A percentile compares a stretch with the other conserved stretches of the same genome.
Conservation (phyloP, 2,797 vertebrate genomes). For the Sciurus carolinensis region DNA sequence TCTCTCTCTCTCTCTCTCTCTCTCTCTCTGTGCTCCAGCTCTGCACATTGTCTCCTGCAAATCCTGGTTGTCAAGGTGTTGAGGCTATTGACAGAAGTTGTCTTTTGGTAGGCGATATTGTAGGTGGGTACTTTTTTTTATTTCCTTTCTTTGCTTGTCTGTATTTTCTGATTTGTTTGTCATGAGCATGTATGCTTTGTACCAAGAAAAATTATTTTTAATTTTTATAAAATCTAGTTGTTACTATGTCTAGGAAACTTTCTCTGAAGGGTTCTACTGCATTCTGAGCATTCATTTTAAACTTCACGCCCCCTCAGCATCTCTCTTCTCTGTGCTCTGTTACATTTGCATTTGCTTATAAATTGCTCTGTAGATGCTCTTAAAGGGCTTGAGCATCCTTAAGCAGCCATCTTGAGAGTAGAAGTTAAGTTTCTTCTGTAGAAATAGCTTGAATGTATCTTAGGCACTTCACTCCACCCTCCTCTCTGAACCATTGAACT, state of each 20-base stretch:
- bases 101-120: slow-evolving; percentile 57
- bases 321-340: not conserved
- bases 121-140: slow-evolving; percentile 50
- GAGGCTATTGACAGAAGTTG: slow-evolving; percentile 53
- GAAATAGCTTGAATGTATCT: slow-evolving; percentile 40
- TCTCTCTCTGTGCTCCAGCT: not conserved
- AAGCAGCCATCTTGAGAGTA: not conserved
- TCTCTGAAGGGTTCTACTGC: not conserved
- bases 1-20: not conserved
- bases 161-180: slow-evolving; percentile 73
- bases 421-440: not conserved
- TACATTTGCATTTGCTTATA: not conserved
- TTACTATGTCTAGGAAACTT: slow-evolving; percentile 53
- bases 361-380: not conserved
- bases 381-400: not conserved
- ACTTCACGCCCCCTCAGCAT: not conserved
- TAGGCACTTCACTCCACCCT: not conserved
- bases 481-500: not conserved
- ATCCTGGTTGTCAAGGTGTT: slow-evolving; percentile 64
- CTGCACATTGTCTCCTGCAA: not conserved
- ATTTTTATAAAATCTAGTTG: slow-evolving; percentile 64
- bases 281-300: slow-evolving; percentile 27
- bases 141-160: slow-evolving; percentile 71
- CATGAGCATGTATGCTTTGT: slow-evolving; percentile 50
- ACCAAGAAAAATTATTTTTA: slow-evolving; percentile 59